Conservation (phyloP, 1,140 invertebrate genomes). For the Trachymyrmex cornetzi region DNA sequence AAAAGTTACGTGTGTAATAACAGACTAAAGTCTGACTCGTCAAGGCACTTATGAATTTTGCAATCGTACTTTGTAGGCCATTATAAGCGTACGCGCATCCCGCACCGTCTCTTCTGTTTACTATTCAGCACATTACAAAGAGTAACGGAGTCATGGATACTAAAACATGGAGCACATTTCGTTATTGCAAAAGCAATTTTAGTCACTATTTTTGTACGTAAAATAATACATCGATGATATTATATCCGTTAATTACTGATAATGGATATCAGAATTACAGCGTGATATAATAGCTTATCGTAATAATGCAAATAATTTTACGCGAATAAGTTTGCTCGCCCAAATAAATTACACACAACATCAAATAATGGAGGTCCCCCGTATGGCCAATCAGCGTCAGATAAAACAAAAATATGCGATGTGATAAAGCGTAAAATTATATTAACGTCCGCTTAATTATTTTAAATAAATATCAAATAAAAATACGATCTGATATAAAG, state of each 20-base stretch:
- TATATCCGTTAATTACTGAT: conserved; percentile 17
- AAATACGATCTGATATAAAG: background rate
- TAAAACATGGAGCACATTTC: background rate
- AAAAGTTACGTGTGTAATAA: conserved; percentile 30
- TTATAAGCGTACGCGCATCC: background rate
- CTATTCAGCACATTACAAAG: background rate
- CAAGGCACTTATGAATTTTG: conserved; percentile 33
- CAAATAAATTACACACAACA: background rate
- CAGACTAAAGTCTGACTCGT: background rate
- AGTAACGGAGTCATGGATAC: conserved; percentile 24
- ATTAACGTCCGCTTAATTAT: background rate
- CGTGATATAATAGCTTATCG: conserved; percentile 29
- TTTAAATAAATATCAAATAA: background rate
- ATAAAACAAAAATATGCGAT: background rate
- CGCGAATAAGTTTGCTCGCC: conserved; percentile 15
- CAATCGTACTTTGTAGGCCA: conserved; percentile 48
- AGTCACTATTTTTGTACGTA: background rate
- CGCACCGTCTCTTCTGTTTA: background rate
- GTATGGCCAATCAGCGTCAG: background rate
- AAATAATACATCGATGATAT: conserved; percentile 29
- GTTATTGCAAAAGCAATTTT: conserved; percentile 30
- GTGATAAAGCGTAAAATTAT: background rate
- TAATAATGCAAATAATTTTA: conserved; percentile 35
- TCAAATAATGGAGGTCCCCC: background rate
- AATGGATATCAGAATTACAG: conserved; percentile 20